A percentile compares a stretch with the other conserved stretches of the same genome.
Conservation (phyloP, 2,113 vertebrate species). For the Natator depressus region DNA sequence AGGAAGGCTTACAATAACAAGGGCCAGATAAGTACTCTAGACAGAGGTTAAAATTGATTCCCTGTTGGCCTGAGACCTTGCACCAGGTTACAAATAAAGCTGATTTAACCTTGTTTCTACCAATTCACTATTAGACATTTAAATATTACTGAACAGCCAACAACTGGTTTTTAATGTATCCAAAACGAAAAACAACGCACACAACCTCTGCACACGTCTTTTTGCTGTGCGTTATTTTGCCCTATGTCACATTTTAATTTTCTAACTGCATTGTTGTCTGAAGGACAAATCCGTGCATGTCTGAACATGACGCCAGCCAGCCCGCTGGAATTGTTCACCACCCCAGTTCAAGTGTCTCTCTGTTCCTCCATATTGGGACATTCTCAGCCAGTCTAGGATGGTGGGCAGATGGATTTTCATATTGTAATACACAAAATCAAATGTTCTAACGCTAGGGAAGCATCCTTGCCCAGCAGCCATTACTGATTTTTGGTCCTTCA, state of each 20-base stretch:
- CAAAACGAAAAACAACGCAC: not conserved
- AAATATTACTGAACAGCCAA: not conserved
- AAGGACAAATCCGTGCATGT: not conserved
- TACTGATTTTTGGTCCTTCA: conserved; percentile 8
- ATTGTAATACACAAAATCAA: not conserved
- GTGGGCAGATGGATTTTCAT: not conserved
- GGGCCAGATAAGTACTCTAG: not conserved
- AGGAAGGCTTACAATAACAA: not conserved
- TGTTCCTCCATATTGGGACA: not conserved
- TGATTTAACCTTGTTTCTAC: no score
- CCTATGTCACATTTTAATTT: not conserved
- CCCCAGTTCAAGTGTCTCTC: not conserved
- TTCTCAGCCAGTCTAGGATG: not conserved
- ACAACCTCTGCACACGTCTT: no score
- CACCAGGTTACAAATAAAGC: not conserved
- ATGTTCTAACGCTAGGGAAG: not conserved
- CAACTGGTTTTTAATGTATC: not conserved
- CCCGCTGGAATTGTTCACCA: not conserved
- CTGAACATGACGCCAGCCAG: not conserved
- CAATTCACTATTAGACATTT: not conserved
- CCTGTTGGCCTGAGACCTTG: not conserved
- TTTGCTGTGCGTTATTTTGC: not conserved
- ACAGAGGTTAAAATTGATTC: not conserved
- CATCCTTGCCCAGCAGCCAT: not conserved
- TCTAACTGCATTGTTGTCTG: not conserved